phyloP scores from a whole-genome alignment of 1,140 invertebrate species.

The Drosophila aff. region DNA sequence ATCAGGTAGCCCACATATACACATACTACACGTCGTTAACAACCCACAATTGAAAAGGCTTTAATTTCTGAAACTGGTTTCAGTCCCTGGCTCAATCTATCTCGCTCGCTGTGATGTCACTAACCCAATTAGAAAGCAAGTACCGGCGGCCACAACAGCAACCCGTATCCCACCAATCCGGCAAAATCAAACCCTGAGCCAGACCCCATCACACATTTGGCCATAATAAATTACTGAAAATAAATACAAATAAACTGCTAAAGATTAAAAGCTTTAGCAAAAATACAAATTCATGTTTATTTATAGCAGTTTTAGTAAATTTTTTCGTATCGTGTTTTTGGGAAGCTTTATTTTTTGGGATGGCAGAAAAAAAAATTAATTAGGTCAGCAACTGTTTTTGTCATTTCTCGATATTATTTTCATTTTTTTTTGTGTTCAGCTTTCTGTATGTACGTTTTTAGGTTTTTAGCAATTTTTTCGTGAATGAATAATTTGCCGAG shows the following conservation, averaged over 20 bases:
- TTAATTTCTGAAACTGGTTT: constrained; percentile 41
- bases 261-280: constrained; percentile 37
- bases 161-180: constrained; percentile 2
- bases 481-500: constrained; percentile 30
- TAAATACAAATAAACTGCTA: constrained; percentile 6
- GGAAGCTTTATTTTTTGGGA: constrained; percentile 10
- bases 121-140: constrained; percentile 55
- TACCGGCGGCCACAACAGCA: constrained; percentile 15
- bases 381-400: constrained; percentile 80
- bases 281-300: constrained; percentile 24
- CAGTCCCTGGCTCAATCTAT: neutral
- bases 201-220: constrained; percentile 15
- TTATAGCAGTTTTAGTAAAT: constrained; percentile 28
- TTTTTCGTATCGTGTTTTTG: constrained; percentile 39
- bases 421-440: constrained; percentile 2
- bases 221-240: constrained; percentile 43
- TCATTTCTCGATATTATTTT: constrained; percentile 72
- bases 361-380: constrained; percentile 64
- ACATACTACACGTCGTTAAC: neutral
- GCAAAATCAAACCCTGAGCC: constrained; percentile 26
- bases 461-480: constrained; percentile 30
- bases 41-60: constrained; percentile 16
- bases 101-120: constrained; percentile 35
- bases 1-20: constrained; percentile 19
- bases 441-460: constrained; percentile 8